phyloP scores from a whole-genome alignment of 2,888 invertebrate species.

The Acronicta leporina region DNA sequence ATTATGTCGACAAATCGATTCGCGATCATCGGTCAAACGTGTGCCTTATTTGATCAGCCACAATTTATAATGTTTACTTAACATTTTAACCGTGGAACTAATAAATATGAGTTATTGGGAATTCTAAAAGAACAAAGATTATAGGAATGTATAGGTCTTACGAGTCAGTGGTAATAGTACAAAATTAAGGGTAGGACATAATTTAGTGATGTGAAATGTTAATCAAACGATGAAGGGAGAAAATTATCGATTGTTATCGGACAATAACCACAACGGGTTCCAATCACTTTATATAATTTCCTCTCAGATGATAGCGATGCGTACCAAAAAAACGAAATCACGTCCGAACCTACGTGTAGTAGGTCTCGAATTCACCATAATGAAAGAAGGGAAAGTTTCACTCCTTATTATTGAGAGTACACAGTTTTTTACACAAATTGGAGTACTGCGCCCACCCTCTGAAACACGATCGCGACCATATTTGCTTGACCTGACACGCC shows the following conservation, averaged over 20 bases:
- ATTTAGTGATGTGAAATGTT: conserved; percentile 10
- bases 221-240: conserved; percentile 24
- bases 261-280: conserved; percentile 34
- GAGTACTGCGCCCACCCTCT: conserved; percentile 71
- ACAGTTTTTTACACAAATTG: conserved; percentile 71
- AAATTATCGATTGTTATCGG: conserved; percentile 33
- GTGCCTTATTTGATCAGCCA: conserved; percentile 54
- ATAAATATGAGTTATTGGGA: conserved; percentile 41
- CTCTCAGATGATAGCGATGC: conserved; percentile 30
- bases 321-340: conserved; percentile 46
- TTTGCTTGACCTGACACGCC: conserved; percentile 59
- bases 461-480: conserved; percentile 67
- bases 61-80: conserved; percentile 61
- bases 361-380: conserved; percentile 62
- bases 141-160: not conserved
- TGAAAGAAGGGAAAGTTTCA: conserved; percentile 69
- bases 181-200: conserved; percentile 5
- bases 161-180: not conserved
- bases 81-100: conserved; percentile 38
- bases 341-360: conserved; percentile 55
- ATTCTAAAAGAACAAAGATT: not conserved
- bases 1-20: conserved; percentile 81
- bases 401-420: conserved; percentile 66
- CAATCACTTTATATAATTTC: conserved; percentile 47
- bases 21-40: conserved; percentile 69